A percentile compares a stretch with the other conserved stretches of the same genome.
Conservation (phyloP, 2,113 vertebrate species). For the Forbesichthys papilliferus region DNA sequence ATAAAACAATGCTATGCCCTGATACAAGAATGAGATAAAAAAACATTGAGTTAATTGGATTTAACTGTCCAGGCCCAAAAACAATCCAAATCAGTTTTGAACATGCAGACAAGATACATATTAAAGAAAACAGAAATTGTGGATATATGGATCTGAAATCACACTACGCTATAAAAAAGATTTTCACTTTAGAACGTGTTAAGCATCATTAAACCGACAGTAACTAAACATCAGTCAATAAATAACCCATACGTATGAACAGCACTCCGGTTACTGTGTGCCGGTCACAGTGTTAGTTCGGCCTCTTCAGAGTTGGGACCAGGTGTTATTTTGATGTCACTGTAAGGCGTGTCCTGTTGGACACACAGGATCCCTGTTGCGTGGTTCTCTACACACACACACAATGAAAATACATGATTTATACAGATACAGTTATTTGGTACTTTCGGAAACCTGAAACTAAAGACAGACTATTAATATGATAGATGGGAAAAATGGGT, state of each 20-base stretch:
- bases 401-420: background rate
- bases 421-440: background rate
- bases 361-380: conserved; percentile 29
- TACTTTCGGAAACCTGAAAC: background rate
- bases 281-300: background rate
- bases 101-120: no score
- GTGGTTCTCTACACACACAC: conserved; percentile 41
- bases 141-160: no score
- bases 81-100: no score
- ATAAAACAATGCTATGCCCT: no score
- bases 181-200: no score
- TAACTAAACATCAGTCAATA: no score
- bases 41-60: no score
- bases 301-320: conserved; percentile 3
- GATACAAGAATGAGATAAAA: no score
- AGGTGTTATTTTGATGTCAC: conserved; percentile 47
- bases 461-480: background rate
- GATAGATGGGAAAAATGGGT: background rate
- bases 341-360: conserved; percentile 55
- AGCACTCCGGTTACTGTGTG: background rate
- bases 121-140: no score
- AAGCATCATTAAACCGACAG: no score
- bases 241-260: background rate
- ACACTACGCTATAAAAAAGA: no score
- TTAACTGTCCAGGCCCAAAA: no score